phyloP scores from a whole-genome alignment of 1,140 invertebrate species.

The Bombus confusus region DNA sequence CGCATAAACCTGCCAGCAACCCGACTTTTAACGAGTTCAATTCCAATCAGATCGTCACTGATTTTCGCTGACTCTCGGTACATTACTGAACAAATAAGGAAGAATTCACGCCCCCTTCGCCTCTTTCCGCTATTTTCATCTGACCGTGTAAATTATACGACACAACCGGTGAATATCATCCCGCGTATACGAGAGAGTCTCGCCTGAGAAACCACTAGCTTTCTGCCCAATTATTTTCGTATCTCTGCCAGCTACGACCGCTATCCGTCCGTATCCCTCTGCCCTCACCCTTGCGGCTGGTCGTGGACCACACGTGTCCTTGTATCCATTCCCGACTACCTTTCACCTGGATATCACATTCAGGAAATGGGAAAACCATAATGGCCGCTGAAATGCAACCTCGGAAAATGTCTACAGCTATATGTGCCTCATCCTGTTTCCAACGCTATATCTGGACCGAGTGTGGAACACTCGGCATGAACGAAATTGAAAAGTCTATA shows the following conservation, averaged over 20 bases:
- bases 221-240: conserved; percentile 34
- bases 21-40: neutral
- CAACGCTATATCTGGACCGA: neutral
- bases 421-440: conserved; percentile 17
- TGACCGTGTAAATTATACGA: neutral
- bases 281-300: neutral
- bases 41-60: neutral
- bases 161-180: neutral
- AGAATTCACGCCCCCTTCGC: neutral
- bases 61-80: neutral
- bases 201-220: neutral
- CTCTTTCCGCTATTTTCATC: neutral
- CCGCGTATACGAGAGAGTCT: neutral
- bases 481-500: conserved; percentile 63
- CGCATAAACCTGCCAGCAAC: neutral
- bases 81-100: neutral
- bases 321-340: conserved; percentile 7
- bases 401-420: conserved; percentile 56
- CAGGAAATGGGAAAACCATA: conserved; percentile 56
- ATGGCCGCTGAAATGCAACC: conserved; percentile 49
- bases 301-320: conserved; percentile 2
- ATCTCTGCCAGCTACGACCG: neutral
- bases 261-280: neutral
- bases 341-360: conserved; percentile 47
- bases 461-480: conserved; percentile 3